Evolutionary conservation across 2,888 invertebrate species (phyloP).

Genomic region (Caprella mutica): DNA sequence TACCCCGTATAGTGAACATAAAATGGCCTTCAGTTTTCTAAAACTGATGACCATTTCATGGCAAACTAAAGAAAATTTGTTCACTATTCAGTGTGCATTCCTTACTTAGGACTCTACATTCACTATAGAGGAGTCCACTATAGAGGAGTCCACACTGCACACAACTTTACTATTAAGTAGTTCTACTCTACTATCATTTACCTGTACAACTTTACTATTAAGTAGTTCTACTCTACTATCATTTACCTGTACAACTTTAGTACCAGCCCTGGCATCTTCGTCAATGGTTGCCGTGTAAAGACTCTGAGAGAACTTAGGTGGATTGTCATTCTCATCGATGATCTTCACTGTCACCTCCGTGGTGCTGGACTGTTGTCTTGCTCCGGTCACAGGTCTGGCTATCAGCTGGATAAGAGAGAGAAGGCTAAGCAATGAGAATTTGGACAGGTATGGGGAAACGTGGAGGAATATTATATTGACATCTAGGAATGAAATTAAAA

Average conservation of each 20-base stretch:
- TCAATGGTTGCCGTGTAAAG: slow-evolving; percentile 62
- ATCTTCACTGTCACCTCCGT: slow-evolving; percentile 62
- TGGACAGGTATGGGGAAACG: too few relatives aligned
- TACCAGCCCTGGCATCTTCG: slow-evolving; percentile 67
- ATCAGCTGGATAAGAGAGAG: slow-evolving; percentile 58
- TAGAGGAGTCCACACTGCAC: too few relatives aligned
- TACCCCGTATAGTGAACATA: too few relatives aligned
- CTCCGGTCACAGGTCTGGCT: slow-evolving; percentile 61
- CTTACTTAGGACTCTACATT: neutral
- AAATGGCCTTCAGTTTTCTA: too few relatives aligned
- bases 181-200: too few relatives aligned
- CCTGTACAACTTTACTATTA: slow-evolving; percentile 41
- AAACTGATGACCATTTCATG: too few relatives aligned
- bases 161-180: neutral
- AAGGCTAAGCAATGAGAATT: too few relatives aligned
- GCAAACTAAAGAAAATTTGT: too few relatives aligned
- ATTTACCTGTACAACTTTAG: slow-evolving; percentile 52
- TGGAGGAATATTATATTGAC: too few relatives aligned
- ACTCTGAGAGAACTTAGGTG: slow-evolving; percentile 48
- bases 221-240: too few relatives aligned
- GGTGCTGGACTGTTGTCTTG: slow-evolving; percentile 53
- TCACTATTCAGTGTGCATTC: neutral
- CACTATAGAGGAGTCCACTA: too few relatives aligned
- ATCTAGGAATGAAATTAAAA: too few relatives aligned
- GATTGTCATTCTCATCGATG: slow-evolving; percentile 27